Conservation (phyloP, 1,140 invertebrate species). For the Drosophila pruinosa region DNA sequence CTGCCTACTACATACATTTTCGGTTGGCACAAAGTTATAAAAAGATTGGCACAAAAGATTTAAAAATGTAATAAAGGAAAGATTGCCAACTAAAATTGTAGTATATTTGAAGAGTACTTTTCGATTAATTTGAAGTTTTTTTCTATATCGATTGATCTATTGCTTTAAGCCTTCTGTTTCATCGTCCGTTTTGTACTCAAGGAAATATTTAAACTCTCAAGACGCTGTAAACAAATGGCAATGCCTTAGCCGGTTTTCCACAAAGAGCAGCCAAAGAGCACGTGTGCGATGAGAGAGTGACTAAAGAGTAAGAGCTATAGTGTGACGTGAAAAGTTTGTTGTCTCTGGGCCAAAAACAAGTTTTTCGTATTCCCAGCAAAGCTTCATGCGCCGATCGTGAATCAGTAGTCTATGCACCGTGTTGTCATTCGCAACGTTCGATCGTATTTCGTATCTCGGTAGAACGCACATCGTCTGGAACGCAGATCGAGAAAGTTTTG, state of each 20-base stretch:
- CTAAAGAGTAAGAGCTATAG: constrained; percentile 6
- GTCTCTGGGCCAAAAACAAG: constrained; percentile 55
- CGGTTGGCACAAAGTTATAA: no score
- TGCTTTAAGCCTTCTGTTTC: no score
- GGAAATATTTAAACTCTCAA: neutral
- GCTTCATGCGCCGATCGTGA: constrained; percentile 8
- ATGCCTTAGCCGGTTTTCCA: neutral
- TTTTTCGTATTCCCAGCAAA: constrained; percentile 53
- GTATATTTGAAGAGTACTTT: no score
- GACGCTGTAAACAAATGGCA: neutral
- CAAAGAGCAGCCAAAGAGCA: neutral
- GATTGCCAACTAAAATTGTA: no score
- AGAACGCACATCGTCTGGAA: constrained; percentile 7
- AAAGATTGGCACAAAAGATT: no score
- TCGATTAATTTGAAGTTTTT: no score
- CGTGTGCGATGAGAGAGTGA: no score
- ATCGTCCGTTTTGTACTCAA: neutral
- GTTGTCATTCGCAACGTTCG: constrained; percentile 48
- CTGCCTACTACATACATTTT: no score
- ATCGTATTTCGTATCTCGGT: constrained; percentile 1
- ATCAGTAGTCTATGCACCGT: constrained; percentile 47
- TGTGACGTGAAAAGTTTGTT: constrained; percentile 50
- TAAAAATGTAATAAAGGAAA: no score
- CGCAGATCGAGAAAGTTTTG: constrained; percentile 65
- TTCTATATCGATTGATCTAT: no score